Evolutionary conservation across 2,113 vertebrate species (phyloP), one percentile per base, ranked within the genome.

Genomic region (Leuciscus idus): DNA sequence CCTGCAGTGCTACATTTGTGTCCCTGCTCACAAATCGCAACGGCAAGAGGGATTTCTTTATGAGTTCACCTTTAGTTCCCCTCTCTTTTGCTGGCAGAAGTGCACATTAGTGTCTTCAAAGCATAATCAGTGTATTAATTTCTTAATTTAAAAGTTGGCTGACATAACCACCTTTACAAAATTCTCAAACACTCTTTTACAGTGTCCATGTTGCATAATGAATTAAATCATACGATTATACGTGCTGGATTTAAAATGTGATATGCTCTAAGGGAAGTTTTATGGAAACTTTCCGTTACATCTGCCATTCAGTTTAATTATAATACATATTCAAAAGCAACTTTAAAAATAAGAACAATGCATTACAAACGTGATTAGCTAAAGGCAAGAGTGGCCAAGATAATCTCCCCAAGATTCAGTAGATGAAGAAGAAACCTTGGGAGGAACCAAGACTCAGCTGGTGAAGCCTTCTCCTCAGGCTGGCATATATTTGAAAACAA

Each of bases 121-220:
- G 21, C 57, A 28, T 39, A n/a, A 61, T 79, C 33, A 26, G 77
- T 23, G 19, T 79, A 61, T 79, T 79, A 0, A 59, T 61, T 26
- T n/a, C 73, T 75, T 75, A 48, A 50, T 75, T 75, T 50, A 28
- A 75, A 75, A 75, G 72, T 75, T 75, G 70, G 43, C 73, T 75
- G 73, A 75, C 73, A 74, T 74, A 46, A 74, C 72, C 43, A 48
- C 23, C 72, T 48, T 73, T 43, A 73, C 4, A 73, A 75, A 75
- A 50, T 15, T 75, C 73, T 50, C 12, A 75, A 75, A 50, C 43
- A 75, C 12, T 75, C 39, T 4, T 48, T 50, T 75, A 75, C 3
- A 48, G 43, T 48, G 43, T 74, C n/a, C 2, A 12, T 48, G 72
- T 75, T 75, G 43, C n/a, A 50, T 75, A 75, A 75, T 75, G 2